Evolutionary conservation across 2,113 vertebrate genomes (phyloP).

Genomic region (Fulmarus glacialis): DNA sequence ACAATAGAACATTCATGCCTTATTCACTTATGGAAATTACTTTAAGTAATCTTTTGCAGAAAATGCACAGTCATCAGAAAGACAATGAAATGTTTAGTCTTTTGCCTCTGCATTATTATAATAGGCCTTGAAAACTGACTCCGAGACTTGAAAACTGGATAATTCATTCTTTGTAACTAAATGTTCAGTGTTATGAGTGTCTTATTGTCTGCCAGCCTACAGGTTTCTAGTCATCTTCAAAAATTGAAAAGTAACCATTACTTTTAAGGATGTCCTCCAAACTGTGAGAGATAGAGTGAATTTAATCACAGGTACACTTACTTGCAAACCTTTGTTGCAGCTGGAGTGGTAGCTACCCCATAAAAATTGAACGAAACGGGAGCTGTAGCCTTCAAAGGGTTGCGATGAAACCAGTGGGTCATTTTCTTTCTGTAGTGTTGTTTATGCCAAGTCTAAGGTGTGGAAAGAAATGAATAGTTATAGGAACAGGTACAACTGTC

Average conservation of each 20-base stretch:
- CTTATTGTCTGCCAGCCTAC: neutral
- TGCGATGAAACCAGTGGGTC: constrained; percentile 99
- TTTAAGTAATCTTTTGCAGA: neutral
- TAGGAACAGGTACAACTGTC: neutral
- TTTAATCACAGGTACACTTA: constrained; percentile 68
- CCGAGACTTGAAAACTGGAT: neutral
- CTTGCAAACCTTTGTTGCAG: constrained; percentile 96
- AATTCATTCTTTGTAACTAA: neutral
- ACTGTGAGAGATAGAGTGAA: neutral
- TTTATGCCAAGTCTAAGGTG: neutral
- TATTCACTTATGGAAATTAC: constrained; percentile 1
- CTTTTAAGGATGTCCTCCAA: neutral
- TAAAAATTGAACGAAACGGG: constrained; percentile 92
- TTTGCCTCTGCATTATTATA: neutral
- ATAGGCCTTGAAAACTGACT: neutral
- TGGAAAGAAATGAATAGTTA: neutral
- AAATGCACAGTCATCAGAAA: neutral
- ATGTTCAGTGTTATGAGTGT: neutral
- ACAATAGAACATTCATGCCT: neutral
- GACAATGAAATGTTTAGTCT: neutral
- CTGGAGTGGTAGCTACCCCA: constrained; percentile 86
- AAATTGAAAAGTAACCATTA: neutral
- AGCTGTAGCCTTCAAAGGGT: constrained; percentile 95
- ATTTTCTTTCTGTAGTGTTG: constrained; percentile 72
- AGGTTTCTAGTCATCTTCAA: neutral